Percentiles rank a stretch among this genome's conserved stretches.
These are phyloP conservation scores for Actinernus sp. DNA, from an alignment of 92 coral and sea anemone genomes.

Conservation along the genomic window DNA sequence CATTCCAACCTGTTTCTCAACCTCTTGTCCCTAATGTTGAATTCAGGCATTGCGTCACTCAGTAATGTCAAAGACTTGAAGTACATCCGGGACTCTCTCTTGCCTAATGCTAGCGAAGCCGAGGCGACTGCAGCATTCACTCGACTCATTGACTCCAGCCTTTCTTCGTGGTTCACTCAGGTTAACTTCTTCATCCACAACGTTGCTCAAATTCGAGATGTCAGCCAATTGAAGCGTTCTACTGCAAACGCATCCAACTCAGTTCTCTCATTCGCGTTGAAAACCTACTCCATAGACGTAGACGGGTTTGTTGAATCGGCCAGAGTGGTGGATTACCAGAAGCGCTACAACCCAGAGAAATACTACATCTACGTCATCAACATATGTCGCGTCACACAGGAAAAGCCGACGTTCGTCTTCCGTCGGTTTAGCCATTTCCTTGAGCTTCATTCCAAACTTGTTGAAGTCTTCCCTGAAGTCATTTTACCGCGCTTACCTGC, in stretches of 20 bases:
- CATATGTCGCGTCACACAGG: slow-evolving; percentile 75
- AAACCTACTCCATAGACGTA: slow-evolving; percentile 57
- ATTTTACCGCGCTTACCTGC: slow-evolving; percentile 89
- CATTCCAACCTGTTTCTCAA: slow-evolving; percentile 91
- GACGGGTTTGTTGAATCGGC: slow-evolving; percentile 92
- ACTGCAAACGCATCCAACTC: slow-evolving; percentile 42
- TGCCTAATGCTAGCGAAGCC: slow-evolving; percentile 87
- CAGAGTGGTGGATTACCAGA: slow-evolving; percentile 95
- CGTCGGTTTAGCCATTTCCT: slow-evolving; percentile 95
- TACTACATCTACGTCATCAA: slow-evolving; percentile 95
- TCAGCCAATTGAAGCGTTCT: slow-evolving; percentile 74
- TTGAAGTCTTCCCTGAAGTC: slow-evolving; percentile 82
- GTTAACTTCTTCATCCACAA: slow-evolving; percentile 99
- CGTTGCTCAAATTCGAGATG: slow-evolving; percentile 96
- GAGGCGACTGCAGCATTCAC: slow-evolving; percentile 96
- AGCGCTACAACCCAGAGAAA: slow-evolving; percentile 94
- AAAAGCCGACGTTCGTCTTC: slow-evolving; percentile 87
- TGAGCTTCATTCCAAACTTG: slow-evolving; percentile 89
- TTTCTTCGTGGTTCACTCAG: slow-evolving; percentile 96
- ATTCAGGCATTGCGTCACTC: slow-evolving; percentile 92
- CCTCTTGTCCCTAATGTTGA: slow-evolving; percentile 90
- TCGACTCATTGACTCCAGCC: slow-evolving; percentile 90
- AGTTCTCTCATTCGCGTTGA: slow-evolving; percentile 91
- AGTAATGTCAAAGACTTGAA: slow-evolving; percentile 78
- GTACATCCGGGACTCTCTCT: slow-evolving; percentile 94